These are phyloP conservation scores for Empis livida DNA, from an alignment of 2,888 invertebrate genomes.

Conservation along the genomic window DNA sequence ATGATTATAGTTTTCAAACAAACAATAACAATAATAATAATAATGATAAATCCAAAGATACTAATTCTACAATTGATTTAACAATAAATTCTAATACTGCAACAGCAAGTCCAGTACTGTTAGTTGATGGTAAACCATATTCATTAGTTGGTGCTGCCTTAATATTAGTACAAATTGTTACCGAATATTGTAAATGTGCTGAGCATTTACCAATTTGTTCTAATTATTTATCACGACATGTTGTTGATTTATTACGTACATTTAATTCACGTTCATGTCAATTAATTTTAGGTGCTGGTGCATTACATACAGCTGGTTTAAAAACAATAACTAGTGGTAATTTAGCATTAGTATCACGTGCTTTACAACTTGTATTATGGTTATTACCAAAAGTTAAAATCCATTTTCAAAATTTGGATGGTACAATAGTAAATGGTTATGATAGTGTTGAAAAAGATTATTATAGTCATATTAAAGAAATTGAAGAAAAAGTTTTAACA, in stretches of 20 bases:
- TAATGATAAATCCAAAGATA: constrained; percentile 12
- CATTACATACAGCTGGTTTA: constrained; percentile 83
- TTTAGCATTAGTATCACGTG: constrained; percentile 73
- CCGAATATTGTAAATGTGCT: constrained; percentile 81
- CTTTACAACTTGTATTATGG: constrained; percentile 70
- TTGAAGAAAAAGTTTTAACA: constrained; percentile 78
- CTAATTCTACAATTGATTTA: constrained; percentile 21
- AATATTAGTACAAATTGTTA: constrained; percentile 75
- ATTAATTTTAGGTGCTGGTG: constrained; percentile 91
- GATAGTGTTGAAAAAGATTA: constrained; percentile 66
- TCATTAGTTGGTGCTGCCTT: constrained; percentile 72
- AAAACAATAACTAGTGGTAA: constrained; percentile 93
- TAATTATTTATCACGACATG: constrained; percentile 66
- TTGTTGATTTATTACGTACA: constrained; percentile 77
- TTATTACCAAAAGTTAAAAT: constrained; percentile 56
- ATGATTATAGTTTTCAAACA: constrained; percentile 28
- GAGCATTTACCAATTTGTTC: constrained; percentile 66
- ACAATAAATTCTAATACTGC: constrained; percentile 22
- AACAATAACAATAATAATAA: constrained; percentile 16
- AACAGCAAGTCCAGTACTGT: constrained; percentile 43
- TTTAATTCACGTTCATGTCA: constrained; percentile 86
- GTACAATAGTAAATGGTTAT: constrained; percentile 38
- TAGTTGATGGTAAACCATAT: constrained; percentile 58
- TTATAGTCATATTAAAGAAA: constrained; percentile 80
- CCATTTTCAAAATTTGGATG: constrained; percentile 50